Evolutionary conservation across 2,113 vertebrate genomes (phyloP).

Genomic region (Orycteropus afer): DNA sequence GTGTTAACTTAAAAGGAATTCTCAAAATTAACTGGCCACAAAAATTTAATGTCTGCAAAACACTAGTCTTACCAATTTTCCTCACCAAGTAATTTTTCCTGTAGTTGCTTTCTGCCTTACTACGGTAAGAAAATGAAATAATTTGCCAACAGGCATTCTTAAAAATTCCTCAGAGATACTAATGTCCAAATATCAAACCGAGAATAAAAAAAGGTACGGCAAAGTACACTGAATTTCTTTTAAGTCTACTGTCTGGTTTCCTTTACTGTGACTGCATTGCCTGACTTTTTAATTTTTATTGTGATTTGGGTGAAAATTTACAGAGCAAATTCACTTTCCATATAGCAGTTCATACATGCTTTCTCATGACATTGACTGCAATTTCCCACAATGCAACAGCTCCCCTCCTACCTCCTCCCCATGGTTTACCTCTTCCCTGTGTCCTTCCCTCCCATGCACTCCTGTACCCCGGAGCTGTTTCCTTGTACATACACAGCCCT

Average conservation of each 20-base stretch:
- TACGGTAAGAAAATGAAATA: conserved; percentile 45
- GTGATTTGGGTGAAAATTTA: no score
- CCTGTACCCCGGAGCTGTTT: no score
- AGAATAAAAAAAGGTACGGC: not conserved
- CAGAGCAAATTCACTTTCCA: no score
- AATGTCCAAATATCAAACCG: conserved; percentile 33
- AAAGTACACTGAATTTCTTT: not conserved
- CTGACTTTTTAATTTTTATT: no score
- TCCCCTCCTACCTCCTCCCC: no score
- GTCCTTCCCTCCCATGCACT: no score
- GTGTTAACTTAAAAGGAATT: not conserved
- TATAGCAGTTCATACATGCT: not conserved
- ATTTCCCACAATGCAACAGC: no score
- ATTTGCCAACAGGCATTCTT: not conserved
- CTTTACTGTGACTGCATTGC: not conserved
- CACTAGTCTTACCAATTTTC: conserved; percentile 1
- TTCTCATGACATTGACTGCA: no score
- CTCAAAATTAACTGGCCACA: conserved; percentile 38
- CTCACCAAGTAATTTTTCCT: not conserved
- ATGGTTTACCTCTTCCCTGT: no score
- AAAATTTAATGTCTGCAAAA: conserved; percentile 26
- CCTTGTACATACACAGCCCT: no score
- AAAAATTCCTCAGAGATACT: conserved; percentile 10
- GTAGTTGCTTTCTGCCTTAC: not conserved
- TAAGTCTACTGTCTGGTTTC: not conserved